Evolutionary conservation across 2,113 vertebrate genomes (phyloP), one percentile per base, ranked within the genome.

Genomic region (Engraulis encrasicolus): DNA sequence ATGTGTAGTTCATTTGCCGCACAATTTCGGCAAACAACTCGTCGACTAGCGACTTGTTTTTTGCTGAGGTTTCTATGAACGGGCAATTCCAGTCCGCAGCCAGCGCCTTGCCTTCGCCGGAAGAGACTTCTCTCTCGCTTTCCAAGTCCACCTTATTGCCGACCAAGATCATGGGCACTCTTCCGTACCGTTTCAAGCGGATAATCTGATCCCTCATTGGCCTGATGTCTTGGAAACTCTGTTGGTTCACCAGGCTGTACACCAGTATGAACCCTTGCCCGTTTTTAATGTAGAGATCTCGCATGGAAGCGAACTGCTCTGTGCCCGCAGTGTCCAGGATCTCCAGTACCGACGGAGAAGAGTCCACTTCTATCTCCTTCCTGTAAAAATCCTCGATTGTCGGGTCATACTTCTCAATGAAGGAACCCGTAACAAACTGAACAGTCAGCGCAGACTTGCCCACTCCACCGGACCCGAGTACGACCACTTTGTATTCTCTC

Each of bases 121-220:
- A 95, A 0, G 96, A 94, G 61, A 96, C 96, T 91, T 96, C 96
- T 87, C 96, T 91, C 88, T 96, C 96, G 82, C 95, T 95, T 79
- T 96, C 96, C 92, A 96, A 91, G 92, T 96, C 83, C 12, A 85
- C 79, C 61, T 85, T 85, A 50, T 85, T 85, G 20, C 83, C 83
- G 45, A 85, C 83, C 95, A 96, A 92, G 91, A 96, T 95, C 95
- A 96, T 95, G 89, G 96, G 96, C 89, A 96, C 96, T 83, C 94
- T 91, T 90, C 96, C 96, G 91, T 95, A 96, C 87, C 96, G 87
- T 93, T 96, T 96, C 54, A 96, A 96, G 40, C 96, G 92, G 91
- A 95, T 94, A 93, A 96, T 96, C 93, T 96, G 96, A 89, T 96
- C 96, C 88, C 96, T 91, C 96, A 96, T 96, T 89, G 95, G 96